Evolutionary conservation across 2,888 invertebrate species (phyloP).

Genomic region (Athalia circularis): DNA sequence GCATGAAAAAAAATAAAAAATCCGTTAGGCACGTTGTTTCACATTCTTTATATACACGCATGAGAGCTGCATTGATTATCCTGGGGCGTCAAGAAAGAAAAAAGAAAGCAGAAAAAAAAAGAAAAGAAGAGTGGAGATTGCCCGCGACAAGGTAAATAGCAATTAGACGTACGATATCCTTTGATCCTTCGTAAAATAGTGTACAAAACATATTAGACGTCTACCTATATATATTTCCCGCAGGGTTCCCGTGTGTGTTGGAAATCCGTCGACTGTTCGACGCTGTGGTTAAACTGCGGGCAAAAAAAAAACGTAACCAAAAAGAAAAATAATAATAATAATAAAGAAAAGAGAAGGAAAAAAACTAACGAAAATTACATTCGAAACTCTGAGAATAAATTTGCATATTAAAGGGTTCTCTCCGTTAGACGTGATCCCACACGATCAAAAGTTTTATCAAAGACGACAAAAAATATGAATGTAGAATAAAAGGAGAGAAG

Average conservation of each 20-base stretch:
- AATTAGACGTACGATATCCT: slow-evolving; percentile 58
- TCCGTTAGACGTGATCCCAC: background rate
- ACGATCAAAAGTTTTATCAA: background rate
- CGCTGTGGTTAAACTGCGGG: background rate
- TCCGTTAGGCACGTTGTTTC: too few relatives aligned
- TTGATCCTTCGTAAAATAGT: slow-evolving; percentile 54
- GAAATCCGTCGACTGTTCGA: background rate
- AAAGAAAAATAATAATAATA: background rate
- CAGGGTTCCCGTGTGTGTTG: background rate
- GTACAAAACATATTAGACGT: background rate
- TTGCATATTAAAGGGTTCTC: background rate
- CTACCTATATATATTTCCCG: background rate
- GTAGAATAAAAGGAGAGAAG: background rate
- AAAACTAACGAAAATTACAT: background rate
- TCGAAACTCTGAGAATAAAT: background rate
- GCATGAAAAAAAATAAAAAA: too few relatives aligned
- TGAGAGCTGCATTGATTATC: too few relatives aligned
- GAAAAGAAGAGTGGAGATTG: background rate
- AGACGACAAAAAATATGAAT: background rate
- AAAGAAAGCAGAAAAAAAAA: background rate
- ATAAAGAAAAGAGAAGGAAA: background rate
- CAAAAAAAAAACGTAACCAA: background rate
- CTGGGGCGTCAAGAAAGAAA: background rate
- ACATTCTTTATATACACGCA: too few relatives aligned
- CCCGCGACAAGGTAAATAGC: slow-evolving; percentile 54